These are phyloP conservation scores for Hepsetus odoe DNA, from an alignment of 2,113 vertebrate genomes.

Conservation along the genomic window DNA sequence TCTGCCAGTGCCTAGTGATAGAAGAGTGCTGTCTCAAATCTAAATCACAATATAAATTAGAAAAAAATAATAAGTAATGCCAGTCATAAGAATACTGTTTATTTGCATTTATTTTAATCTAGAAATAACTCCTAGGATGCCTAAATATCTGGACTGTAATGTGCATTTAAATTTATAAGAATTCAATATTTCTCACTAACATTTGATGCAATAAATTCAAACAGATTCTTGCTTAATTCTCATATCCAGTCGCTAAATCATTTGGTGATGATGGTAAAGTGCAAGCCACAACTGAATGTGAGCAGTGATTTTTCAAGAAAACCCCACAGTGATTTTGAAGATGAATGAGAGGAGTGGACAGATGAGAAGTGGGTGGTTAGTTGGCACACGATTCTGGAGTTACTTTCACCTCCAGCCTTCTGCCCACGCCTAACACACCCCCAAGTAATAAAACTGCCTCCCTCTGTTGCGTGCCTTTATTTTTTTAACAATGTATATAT, in stretches of 20 bases:
- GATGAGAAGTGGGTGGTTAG: slow-evolving; percentile 47
- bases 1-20: neutral
- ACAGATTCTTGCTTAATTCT: neutral
- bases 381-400: slow-evolving; percentile 37
- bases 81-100: neutral
- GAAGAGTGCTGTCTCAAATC: neutral
- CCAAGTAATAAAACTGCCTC: neutral
- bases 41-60: neutral
- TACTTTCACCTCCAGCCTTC: slow-evolving; percentile 45
- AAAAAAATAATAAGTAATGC: neutral
- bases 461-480: neutral
- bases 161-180: neutral
- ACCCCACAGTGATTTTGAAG: slow-evolving; percentile 34
- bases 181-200: neutral
- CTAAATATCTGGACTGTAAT: neutral
- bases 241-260: neutral
- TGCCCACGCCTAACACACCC: slow-evolving; percentile 30
- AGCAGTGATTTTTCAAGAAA: slow-evolving; percentile 36
- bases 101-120: neutral
- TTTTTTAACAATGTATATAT: neutral
- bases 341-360: slow-evolving; percentile 52
- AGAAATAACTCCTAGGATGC: neutral
- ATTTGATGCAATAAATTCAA: slow-evolving; percentile 9
- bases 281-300: slow-evolving; percentile 20
- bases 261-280: slow-evolving; percentile 16